Conservation (phyloP, 1,140 invertebrate species). For the Diorhabda sublineata region DNA sequence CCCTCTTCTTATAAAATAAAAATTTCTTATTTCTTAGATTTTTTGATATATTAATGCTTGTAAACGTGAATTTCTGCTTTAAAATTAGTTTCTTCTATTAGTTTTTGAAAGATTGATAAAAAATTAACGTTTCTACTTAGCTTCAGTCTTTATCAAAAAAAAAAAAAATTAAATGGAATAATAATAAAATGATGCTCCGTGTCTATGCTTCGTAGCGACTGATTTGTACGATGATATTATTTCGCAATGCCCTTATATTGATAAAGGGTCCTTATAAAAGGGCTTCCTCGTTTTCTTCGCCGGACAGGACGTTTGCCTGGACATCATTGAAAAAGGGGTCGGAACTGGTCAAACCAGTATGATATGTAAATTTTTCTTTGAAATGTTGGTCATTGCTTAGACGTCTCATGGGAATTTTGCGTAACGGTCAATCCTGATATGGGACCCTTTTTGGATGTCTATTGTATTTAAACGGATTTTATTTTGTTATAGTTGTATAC, state of each 20-base stretch:
- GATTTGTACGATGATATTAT: conserved; percentile 22
- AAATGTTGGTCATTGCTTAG: conserved; percentile 18
- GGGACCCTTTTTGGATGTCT: conserved; percentile 11
- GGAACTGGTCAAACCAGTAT: conserved; percentile 23
- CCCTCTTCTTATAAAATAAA: no score
- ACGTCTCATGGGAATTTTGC: conserved; percentile 16
- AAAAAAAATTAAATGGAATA: no score
- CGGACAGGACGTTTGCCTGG: conserved; percentile 17
- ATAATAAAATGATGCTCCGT: background rate
- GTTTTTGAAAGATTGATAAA: no score
- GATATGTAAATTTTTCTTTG: conserved; percentile 18
- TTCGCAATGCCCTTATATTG: conserved; percentile 11
- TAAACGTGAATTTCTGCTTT: no score
- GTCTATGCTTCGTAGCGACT: conserved; percentile 10
- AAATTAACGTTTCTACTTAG: no score
- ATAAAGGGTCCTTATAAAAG: conserved; percentile 14
- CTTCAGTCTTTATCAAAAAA: no score
- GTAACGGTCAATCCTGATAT: conserved; percentile 19
- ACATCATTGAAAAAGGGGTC: conserved; percentile 18
- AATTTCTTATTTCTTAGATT: no score
- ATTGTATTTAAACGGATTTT: background rate
- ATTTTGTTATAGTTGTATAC: no score
- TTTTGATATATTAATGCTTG: no score
- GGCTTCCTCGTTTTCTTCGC: conserved; percentile 20
- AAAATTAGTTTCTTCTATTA: no score